Evolutionary conservation across 2,888 invertebrate genomes (phyloP), one percentile per base, ranked within the genome.

Genomic region (Tryphoninae sp.): DNA sequence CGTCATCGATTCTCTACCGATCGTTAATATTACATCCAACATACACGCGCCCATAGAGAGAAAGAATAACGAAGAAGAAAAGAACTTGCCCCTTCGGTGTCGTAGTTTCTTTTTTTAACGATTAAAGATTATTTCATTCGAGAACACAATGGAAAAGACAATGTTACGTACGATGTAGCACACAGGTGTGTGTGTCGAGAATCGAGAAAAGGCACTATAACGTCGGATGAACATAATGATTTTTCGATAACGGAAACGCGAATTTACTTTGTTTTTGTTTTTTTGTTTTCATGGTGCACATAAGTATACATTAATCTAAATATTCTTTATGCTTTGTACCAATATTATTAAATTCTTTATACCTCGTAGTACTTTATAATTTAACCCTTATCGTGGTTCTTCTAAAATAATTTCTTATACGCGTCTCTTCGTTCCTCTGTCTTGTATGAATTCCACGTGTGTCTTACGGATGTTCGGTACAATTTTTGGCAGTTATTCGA

Each of bases 401-500:
- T 53, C 53, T 53, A 72, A 79, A 82, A 82, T 72, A 76, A 40
- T 78, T 22, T 67, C 22, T 67, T 26, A 42, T 26, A 16, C 42
- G 40, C 19, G 49, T 23, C 22, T 49, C 26, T 53, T 55, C 40
- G 19, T 9, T 55, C 33, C 19, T 23, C 23, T 9, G 45, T 23
- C 64, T 65, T 73, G 19, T 74, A 13, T 33, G 23, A 65, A 23
- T 26, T 71, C 45, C 59, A 71, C 71, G 19, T 58, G 64, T 59
- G 45, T 65, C 58, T 49, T 40, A 42, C 45, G 45, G 16, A 9
- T 64, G 26, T 55, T 69, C 42, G 67, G 53, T 59, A n/a, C 75
- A 64, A 78, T 62, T 78, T 78, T 83, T 83, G 81, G 83, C 83
- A 83, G 83, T 83, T 78, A 40, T 81, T 76, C 78, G 72, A 83